Conservation (phyloP, 1,140 invertebrate genomes). For the Penaeus indicus region DNA sequence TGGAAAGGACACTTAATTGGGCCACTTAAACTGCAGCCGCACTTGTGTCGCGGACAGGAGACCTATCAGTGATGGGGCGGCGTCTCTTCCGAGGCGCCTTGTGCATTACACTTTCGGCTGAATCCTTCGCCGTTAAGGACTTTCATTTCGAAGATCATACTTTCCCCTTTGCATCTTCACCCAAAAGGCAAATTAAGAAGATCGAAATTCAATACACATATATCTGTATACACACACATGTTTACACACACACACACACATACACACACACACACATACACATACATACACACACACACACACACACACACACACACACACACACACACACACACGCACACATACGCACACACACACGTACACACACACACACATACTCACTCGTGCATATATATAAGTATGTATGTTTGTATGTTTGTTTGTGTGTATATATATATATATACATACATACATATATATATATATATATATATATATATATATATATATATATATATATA, state of each 20-base stretch:
- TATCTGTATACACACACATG: background rate
- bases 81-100: too few relatives aligned
- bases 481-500: too few relatives aligned
- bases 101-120: background rate
- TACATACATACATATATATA: too few relatives aligned
- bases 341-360: background rate
- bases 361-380: too few relatives aligned
- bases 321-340: background rate
- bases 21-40: background rate
- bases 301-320: background rate
- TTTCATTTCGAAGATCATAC: background rate
- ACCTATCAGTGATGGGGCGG: too few relatives aligned
- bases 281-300: background rate
- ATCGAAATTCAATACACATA: too few relatives aligned
- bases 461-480: too few relatives aligned
- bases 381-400: slow-evolving; percentile 3
- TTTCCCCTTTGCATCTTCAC: background rate
- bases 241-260: slow-evolving; percentile 22
- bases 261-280: slow-evolving; percentile 35
- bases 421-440: too few relatives aligned
- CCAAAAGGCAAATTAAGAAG: background rate
- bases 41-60: background rate
- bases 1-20: background rate
- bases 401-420: background rate
- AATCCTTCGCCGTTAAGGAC: background rate